phyloP scores from a whole-genome alignment of 2,113 vertebrate genomes.

The Actinemys pallida region DNA sequence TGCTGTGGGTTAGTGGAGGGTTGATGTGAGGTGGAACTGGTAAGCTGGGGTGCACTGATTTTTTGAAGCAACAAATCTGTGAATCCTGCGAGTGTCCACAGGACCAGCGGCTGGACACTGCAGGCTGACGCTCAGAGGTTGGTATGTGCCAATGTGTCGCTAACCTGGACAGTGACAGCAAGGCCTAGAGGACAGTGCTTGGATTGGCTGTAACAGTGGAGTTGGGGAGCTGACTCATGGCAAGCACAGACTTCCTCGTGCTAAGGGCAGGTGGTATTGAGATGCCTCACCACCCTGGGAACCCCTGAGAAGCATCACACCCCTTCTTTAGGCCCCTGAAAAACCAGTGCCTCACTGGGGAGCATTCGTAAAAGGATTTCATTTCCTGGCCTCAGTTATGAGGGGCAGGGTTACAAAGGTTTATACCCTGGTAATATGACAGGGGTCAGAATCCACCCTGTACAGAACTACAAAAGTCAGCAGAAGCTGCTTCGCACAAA shows the following conservation, averaged over 20 bases:
- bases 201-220: not conserved
- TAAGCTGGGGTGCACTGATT: not conserved
- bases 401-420: not conserved
- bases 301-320: too few relatives aligned
- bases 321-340: not conserved
- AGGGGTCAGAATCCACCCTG: not conserved
- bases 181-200: not conserved
- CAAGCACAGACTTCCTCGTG: not conserved
- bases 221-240: not conserved
- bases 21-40: not conserved
- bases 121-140: not conserved
- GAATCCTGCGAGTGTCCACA: not conserved
- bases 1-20: not conserved
- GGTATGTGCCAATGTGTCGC: not conserved
- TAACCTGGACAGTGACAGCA: not conserved
- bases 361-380: not conserved
- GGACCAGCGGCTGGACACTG: not conserved
- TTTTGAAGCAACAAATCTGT: not conserved
- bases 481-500: not conserved
- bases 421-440: not conserved
- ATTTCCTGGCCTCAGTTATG: not conserved
- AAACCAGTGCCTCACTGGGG: not conserved
- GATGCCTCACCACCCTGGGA: not conserved
- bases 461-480: not conserved
- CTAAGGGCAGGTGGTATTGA: not conserved